phyloP scores from a whole-genome alignment of 2,888 invertebrate species.

The Cabera pusaria region DNA sequence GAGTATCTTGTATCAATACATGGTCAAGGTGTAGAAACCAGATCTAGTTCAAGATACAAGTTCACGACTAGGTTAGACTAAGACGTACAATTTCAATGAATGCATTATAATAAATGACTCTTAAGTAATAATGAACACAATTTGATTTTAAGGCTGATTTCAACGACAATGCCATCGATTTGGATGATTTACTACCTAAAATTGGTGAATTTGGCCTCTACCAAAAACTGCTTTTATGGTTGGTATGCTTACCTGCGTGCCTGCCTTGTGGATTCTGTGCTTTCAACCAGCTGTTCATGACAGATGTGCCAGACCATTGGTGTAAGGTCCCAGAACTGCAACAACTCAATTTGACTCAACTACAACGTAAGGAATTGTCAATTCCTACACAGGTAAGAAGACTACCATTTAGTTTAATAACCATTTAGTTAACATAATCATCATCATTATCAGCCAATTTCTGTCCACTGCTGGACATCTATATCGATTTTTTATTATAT shows the following conservation, averaged over 20 bases:
- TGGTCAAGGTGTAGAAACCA: slow-evolving; percentile 12
- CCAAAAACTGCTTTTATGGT: slow-evolving; percentile 92
- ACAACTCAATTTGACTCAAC: slow-evolving; percentile 75
- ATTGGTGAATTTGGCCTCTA: slow-evolving; percentile 96
- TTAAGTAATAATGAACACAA: no score
- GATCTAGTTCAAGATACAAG: slow-evolving; percentile 13
- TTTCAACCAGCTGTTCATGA: slow-evolving; percentile 96
- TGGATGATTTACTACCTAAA: slow-evolving; percentile 92
- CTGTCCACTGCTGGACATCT: no score
- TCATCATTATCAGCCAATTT: no score
- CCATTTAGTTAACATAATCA: no score
- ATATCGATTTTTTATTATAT: no score
- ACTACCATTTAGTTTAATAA: no score
- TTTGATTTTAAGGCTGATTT: slow-evolving; percentile 21
- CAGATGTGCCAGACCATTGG: slow-evolving; percentile 94
- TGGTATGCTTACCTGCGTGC: slow-evolving; percentile 94
- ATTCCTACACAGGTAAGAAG: slow-evolving; percentile 85
- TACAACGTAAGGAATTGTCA: slow-evolving; percentile 84
- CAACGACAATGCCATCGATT: slow-evolving; percentile 83
- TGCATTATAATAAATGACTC: no score
- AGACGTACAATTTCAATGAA: no score
- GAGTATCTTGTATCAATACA: slow-evolving; percentile 1
- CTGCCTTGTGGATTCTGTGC: slow-evolving; percentile 96
- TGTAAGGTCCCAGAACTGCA: slow-evolving; percentile 88
- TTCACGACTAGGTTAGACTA: slow-evolving; percentile 10